Evolutionary conservation across 2,888 invertebrate species (phyloP).

Genomic region (Cryptocheilus praepositus): DNA sequence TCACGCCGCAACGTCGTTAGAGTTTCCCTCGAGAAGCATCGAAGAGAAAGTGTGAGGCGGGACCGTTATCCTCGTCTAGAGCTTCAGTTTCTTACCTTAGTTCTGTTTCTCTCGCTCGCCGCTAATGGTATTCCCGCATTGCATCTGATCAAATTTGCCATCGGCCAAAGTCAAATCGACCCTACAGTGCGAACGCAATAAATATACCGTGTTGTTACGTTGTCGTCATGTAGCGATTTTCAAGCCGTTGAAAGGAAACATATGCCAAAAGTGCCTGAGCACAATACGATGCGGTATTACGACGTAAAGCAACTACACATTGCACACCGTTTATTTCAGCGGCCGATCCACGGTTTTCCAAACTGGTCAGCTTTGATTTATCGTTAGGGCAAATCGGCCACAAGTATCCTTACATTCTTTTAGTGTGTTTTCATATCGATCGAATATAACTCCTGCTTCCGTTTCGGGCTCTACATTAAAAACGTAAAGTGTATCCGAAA

Average conservation of each 20-base stretch:
- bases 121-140: conserved; percentile 36
- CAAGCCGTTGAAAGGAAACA: too few relatives aligned
- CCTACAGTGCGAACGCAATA: conserved; percentile 30
- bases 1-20: conserved; percentile 55
- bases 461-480: too few relatives aligned
- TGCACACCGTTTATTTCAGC: not conserved
- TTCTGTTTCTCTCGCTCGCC: conserved; percentile 18
- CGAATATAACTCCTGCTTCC: too few relatives aligned
- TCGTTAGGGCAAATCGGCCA: conserved; percentile 4
- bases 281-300: too few relatives aligned
- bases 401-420: conserved; percentile 5
- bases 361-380: not conserved
- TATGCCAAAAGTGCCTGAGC: too few relatives aligned
- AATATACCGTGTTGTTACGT: conserved; percentile 8
- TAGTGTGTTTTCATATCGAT: too few relatives aligned
- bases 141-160: not conserved
- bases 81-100: conserved; percentile 15
- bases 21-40: conserved; percentile 35
- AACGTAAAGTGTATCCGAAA: too few relatives aligned
- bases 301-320: too few relatives aligned
- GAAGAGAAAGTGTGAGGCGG: conserved; percentile 32
- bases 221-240: too few relatives aligned
- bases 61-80: conserved; percentile 29
- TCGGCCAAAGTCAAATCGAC: conserved; percentile 24
- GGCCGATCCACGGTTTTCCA: not conserved